Conservation (phyloP, 2,113 vertebrate genomes). For the Piaya cayana region DNA sequence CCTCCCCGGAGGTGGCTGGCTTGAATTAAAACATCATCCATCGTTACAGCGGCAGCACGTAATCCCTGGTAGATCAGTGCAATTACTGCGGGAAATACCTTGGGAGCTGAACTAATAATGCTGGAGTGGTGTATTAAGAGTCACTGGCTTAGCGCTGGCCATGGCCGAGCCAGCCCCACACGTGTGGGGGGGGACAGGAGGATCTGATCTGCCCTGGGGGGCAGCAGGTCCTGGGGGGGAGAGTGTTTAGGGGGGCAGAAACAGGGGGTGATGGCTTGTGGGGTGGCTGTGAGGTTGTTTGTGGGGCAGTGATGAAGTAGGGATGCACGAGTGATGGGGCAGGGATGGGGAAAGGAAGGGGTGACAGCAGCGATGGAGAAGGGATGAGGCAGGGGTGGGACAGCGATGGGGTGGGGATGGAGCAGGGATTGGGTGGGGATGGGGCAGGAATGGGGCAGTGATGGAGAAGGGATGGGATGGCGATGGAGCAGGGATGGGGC, state of each 20-base stretch:
- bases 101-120: constrained; percentile 53
- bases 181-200: too few relatives aligned
- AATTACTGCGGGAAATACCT: constrained; percentile 58
- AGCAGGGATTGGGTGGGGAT: too few relatives aligned
- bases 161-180: background rate
- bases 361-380: too few relatives aligned
- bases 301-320: background rate
- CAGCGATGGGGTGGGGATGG: background rate
- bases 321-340: too few relatives aligned
- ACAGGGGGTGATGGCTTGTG: background rate
- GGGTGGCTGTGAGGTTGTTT: background rate
- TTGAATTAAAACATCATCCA: constrained; percentile 58
- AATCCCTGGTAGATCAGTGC: constrained; percentile 64
- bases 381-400: accelerated
- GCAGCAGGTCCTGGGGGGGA: accelerated
- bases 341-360: background rate
- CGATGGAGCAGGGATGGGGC: accelerated
- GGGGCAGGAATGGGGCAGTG: accelerated
- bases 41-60: constrained; percentile 2
- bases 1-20: background rate
- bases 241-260: accelerated
- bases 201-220: accelerated
- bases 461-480: too few relatives aligned
- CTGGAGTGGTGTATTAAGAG: constrained; percentile 17
- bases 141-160: background rate